Evolutionary conservation across 2,797 vertebrate genomes (phyloP).

Genomic region (Poeciliopsis gracilis): DNA sequence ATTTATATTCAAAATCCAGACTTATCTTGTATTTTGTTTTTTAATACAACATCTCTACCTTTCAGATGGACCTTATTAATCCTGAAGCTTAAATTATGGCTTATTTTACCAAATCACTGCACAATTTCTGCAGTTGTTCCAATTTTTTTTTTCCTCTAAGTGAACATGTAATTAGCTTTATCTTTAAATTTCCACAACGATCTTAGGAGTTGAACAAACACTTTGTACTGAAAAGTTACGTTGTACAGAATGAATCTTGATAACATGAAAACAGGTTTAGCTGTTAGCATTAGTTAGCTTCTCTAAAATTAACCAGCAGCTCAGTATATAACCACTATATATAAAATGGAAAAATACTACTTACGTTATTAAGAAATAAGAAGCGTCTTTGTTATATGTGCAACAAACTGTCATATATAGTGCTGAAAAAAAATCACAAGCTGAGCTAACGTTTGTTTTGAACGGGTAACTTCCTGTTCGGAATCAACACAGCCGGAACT

Average conservation of each 20-base stretch:
- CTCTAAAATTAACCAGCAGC: neutral
- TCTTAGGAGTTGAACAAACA: neutral
- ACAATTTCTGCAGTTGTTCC: too few species aligned
- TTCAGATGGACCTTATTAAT: neutral
- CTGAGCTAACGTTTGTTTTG: slow-evolving; percentile 59
- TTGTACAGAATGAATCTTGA: slow-evolving; percentile 2
- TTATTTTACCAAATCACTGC: neutral
- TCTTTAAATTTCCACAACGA: neutral
- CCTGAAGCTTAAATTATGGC: neutral
- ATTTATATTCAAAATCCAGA: neutral
- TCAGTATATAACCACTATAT: rapidly evolving
- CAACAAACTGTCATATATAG: slow-evolving; percentile 38
- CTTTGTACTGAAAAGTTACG: neutral
- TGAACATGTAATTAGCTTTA: neutral
- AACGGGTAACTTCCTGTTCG: slow-evolving; percentile 59
- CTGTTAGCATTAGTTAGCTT: slow-evolving; percentile 53
- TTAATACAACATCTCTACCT: neutral
- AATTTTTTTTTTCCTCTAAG: neutral
- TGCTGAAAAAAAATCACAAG: neutral
- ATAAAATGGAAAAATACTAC: neutral
- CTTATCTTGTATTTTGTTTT: neutral
- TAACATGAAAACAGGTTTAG: slow-evolving; percentile 28
- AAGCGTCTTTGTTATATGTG: neutral
- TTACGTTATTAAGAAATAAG: slow-evolving; percentile 30
- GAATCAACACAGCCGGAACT: slow-evolving; percentile 43